These are phyloP conservation scores for Malachius bipustulatus DNA, from an alignment of 2,888 invertebrate genomes.

Conservation along the genomic window DNA sequence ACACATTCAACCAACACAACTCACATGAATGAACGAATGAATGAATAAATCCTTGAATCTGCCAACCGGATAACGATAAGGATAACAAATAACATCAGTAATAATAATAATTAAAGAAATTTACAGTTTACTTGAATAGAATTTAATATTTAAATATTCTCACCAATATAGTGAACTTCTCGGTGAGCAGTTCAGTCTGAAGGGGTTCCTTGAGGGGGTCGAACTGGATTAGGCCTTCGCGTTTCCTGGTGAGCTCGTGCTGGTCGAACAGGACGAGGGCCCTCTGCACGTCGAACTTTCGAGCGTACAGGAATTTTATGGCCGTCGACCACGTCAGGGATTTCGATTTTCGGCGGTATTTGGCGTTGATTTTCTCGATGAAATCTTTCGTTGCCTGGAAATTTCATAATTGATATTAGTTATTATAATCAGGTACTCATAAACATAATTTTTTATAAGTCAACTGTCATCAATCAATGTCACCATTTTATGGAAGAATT, in stretches of 20 bases:
- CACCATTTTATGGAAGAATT: too few relatives aligned
- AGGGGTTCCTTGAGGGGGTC: slow-evolving; percentile 76
- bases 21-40: too few relatives aligned
- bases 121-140: not conserved
- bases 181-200: slow-evolving; percentile 76
- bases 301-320: slow-evolving; percentile 80
- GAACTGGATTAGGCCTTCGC: slow-evolving; percentile 76
- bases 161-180: slow-evolving; percentile 93
- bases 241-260: slow-evolving; percentile 77
- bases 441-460: too few relatives aligned
- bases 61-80: too few relatives aligned
- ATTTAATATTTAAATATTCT: slow-evolving; percentile 32
- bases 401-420: too few relatives aligned
- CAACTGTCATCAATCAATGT: too few relatives aligned
- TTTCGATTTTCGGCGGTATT: slow-evolving; percentile 41
- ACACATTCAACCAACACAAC: too few relatives aligned
- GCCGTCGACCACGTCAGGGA: slow-evolving; percentile 78
- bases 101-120: slow-evolving; percentile 4
- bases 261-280: slow-evolving; percentile 86
- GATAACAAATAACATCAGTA: slow-evolving; percentile 4
- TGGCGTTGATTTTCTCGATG: slow-evolving; percentile 60
- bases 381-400: slow-evolving; percentile 72
- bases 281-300: slow-evolving; percentile 87
- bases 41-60: too few relatives aligned
- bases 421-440: too few relatives aligned